Conservation (phyloP, 2,797 vertebrate genomes). For the Hydrolagus colliei region DNA sequence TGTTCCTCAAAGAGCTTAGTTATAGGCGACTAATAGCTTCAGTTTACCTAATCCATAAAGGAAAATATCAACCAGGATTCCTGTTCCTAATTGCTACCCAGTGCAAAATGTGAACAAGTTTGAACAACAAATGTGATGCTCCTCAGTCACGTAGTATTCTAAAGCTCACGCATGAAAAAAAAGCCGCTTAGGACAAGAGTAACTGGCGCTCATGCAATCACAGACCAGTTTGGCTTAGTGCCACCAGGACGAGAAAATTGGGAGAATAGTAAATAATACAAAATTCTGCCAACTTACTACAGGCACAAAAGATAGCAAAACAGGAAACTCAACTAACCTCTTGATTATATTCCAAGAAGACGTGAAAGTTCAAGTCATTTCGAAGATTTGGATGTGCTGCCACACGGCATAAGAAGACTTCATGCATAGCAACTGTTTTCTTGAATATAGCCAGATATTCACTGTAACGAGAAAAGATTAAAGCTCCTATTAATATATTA, state of each 20-base stretch:
- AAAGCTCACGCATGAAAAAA: too few relatives aligned
- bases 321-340: conserved; percentile 66
- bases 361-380: conserved; percentile 96
- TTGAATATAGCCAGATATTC: conserved; percentile 98
- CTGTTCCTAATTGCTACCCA: too few relatives aligned
- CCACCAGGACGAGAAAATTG: not conserved
- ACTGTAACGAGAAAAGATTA: conserved; percentile 53
- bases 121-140: too few relatives aligned
- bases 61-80: too few relatives aligned
- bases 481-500: not conserved
- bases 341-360: conserved; percentile 98
- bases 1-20: too few relatives aligned
- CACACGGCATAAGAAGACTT: conserved; percentile 93
- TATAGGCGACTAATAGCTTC: too few relatives aligned
- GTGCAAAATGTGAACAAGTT: too few relatives aligned
- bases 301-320: not conserved
- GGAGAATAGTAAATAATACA: not conserved
- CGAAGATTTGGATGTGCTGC: conserved; percentile 92
- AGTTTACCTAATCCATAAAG: too few relatives aligned
- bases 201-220: too few relatives aligned
- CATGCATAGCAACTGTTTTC: conserved; percentile 97
- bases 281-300: not conserved
- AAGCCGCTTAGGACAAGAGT: too few relatives aligned
- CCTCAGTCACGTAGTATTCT: too few relatives aligned
- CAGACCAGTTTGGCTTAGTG: too few relatives aligned